Base-by-base conservation (phyloP, 2,888 invertebrate species). In the Oscheius sp. region DNA sequence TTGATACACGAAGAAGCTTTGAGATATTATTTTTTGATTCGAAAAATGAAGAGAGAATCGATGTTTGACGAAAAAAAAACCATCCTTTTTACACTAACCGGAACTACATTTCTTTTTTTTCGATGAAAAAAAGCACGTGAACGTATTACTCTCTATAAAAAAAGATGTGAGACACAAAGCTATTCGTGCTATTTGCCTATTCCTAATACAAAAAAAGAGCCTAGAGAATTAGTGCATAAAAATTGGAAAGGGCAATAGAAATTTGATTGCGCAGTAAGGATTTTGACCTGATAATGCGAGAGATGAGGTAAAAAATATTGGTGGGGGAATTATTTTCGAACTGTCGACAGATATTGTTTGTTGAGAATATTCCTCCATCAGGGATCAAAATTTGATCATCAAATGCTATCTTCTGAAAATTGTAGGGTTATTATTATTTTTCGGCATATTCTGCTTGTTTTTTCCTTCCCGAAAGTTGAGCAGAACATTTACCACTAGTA, bases 191-290 rank as follows among this genome's bases (percentile, higher is more conserved):
- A 41, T n/a, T 25, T 35, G 61, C 21, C 59, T 59, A 59, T 27
- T 41, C 61, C 61, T 61, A 59, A 35, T 43, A 61, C 41, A 2
- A 35, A 43, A 61, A 43, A 12, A 45, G 43, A 41, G 45, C 43
- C 61, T 61, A 61, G 35, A 27, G 41, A 18, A 61, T 41, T n/a
- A 18, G 7, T 61, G 13, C 61, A 61, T 61, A 61, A 61, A 61
- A 18, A 18, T 23, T 9, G 13, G 9, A 35, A 35, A 35, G 35
- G 35, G 35, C 3, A 6, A 35, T 35, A 35, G 35, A 35, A 35
- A 35, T 35, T 35, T 35, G 35, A 35, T 35, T 35, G 35, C 35
- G 35, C 35, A 35, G 55, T 25, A 7, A 49, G 21, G 21, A 49
- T 7, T 49, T 9, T 23, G 55, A 55, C 55, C 55, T 21, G 55